Percentiles rank a stretch among this genome's conserved stretches.
These are phyloP conservation scores for Bombus waltoni DNA, from an alignment of 1,140 invertebrate genomes.

Conservation along the genomic window DNA sequence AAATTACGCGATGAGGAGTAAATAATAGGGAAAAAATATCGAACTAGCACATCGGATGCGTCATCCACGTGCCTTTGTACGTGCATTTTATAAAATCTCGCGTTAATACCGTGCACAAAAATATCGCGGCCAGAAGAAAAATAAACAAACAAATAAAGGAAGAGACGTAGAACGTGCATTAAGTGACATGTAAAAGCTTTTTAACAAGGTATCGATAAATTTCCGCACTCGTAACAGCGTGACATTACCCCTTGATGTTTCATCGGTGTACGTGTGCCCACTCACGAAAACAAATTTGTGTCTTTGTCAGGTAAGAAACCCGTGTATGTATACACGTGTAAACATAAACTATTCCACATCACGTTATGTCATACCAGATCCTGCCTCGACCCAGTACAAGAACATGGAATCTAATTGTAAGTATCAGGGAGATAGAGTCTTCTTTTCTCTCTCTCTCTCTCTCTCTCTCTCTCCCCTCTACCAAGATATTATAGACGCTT, in stretches of 20 bases:
- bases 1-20: neutral
- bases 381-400: neutral
- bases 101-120: neutral
- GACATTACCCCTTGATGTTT: constrained; percentile 59
- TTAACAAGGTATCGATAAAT: constrained; percentile 57
- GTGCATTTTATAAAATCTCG: neutral
- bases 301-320: constrained; percentile 6
- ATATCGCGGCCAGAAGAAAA: neutral
- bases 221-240: constrained; percentile 58
- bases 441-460: neutral
- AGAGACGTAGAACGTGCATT: constrained; percentile 19
- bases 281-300: constrained; percentile 1
- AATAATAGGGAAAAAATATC: neutral
- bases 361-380: neutral
- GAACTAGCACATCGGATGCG: neutral
- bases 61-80: neutral
- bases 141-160: constrained; percentile 19
- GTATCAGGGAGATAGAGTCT: neutral
- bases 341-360: neutral
- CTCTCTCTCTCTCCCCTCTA: neutral
- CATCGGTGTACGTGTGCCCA: neutral
- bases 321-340: neutral
- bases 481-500: neutral
- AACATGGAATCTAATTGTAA: constrained; percentile 2
- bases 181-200: constrained; percentile 60